Conservation (phyloP, 2,113 vertebrate genomes). For the Oceanodroma tethys region DNA sequence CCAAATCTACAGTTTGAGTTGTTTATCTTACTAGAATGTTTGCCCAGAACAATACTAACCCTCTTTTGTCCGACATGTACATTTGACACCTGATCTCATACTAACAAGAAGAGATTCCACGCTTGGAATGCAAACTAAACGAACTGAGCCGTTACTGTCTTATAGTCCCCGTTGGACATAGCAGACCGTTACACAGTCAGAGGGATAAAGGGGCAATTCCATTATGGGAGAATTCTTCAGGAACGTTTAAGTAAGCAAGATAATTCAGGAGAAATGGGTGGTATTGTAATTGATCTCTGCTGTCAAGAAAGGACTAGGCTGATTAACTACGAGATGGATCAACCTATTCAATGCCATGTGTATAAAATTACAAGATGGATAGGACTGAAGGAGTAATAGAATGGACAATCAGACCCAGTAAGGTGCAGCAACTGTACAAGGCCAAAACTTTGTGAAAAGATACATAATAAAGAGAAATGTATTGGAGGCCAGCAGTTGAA, state of each 20-base stretch:
- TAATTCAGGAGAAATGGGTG: not conserved
- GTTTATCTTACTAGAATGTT: not conserved
- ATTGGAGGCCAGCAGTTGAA: not conserved
- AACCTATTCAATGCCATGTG: not conserved
- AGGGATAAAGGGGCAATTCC: not conserved
- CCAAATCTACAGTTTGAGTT: not conserved
- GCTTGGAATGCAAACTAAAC: not conserved
- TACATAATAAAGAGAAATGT: not conserved
- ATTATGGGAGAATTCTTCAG: not conserved
- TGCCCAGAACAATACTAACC: not conserved
- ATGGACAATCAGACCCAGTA: not conserved
- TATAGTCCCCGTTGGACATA: accelerated
- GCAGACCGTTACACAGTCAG: not conserved
- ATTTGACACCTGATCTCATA: not conserved
- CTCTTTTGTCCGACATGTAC: not conserved
- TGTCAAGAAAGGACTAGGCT: not conserved
- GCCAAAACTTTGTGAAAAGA: not conserved
- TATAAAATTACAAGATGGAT: not conserved
- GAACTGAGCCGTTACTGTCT: not conserved
- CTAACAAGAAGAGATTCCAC: not conserved
- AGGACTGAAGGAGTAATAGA: not conserved
- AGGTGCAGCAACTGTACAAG: not conserved
- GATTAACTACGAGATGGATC: not conserved
- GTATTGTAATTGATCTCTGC: not conserved
- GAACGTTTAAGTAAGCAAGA: not conserved